These are phyloP conservation scores for Pygocentrus nattereri DNA, from an alignment of 2,797 vertebrate species.

Conservation along the genomic window DNA sequence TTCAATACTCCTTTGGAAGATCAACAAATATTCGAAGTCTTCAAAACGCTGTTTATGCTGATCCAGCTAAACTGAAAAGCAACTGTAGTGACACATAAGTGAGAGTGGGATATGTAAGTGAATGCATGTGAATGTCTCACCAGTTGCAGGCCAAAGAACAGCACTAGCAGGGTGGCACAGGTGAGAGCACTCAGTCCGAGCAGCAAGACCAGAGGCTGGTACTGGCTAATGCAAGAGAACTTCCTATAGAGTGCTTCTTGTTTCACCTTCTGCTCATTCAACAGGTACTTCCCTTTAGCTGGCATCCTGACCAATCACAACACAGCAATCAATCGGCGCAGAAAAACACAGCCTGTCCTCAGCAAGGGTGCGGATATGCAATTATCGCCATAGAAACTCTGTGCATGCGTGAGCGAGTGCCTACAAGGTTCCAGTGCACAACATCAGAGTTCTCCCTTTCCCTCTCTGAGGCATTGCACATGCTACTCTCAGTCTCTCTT, in stretches of 20 bases:
- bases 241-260: constrained; percentile 89
- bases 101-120: not conserved
- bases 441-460: constrained; percentile 21
- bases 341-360: constrained; percentile 28
- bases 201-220: constrained; percentile 88
- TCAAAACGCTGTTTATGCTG: not conserved
- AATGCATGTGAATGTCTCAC: constrained; percentile 77
- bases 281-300: constrained; percentile 94
- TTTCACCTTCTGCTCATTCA: constrained; percentile 88
- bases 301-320: constrained; percentile 81
- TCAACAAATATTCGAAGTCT: no score
- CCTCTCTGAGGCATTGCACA: constrained; percentile 35
- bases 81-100: not conserved
- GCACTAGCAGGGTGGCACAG: constrained; percentile 80
- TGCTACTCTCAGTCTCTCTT: constrained; percentile 1
- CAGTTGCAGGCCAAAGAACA: constrained; percentile 78
- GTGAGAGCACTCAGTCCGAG: constrained; percentile 85
- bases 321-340: constrained; percentile 9
- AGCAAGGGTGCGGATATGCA: constrained; percentile 23
- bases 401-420: constrained; percentile 20
- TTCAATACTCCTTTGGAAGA: no score
- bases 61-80: not conserved
- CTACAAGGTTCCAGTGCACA: constrained; percentile 36
- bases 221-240: constrained; percentile 92
- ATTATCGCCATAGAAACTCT: constrained; percentile 37